Percentiles rank a stretch among this genome's conserved stretches.
Conservation (phyloP, 2,888 invertebrate genomes). For the Pegoplata infirma region DNA sequence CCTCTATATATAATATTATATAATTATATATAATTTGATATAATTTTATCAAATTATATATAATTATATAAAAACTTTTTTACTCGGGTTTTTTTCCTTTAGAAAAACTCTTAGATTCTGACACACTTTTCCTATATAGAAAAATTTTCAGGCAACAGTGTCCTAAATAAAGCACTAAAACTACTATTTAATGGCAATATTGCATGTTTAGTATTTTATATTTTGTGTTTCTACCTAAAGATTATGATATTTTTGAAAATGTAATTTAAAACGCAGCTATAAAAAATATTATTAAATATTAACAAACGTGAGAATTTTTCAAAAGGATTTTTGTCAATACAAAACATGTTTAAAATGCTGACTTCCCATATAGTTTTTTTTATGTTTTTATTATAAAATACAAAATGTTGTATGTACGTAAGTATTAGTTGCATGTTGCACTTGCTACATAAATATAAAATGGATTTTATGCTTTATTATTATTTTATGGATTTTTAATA, state of each 20-base stretch:
- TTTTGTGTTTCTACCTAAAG: not conserved
- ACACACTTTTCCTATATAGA: too few species aligned
- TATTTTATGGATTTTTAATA: constrained; percentile 11
- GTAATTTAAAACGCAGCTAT: not conserved
- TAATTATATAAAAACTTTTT: too few species aligned
- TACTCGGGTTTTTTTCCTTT: too few species aligned
- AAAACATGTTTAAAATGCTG: not conserved
- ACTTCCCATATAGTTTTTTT: not conserved
- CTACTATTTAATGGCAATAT: too few species aligned
- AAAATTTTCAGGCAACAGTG: too few species aligned
- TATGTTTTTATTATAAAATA: too few species aligned
- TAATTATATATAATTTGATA: too few species aligned
- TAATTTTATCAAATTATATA: too few species aligned
- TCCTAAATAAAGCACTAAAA: too few species aligned
- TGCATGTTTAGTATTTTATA: not conserved
- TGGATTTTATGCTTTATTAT: not conserved
- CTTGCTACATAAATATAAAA: too few species aligned
- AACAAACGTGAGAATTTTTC: constrained; percentile 43
- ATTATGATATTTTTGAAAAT: not conserved
- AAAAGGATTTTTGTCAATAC: not conserved
- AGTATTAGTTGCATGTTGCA: not conserved
- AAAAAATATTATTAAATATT: constrained; percentile 41
- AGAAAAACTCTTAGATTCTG: too few species aligned
- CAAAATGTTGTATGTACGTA: not conserved
- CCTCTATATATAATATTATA: too few species aligned